phyloP scores from a whole-genome alignment of 2,797 vertebrate species.

The Rhinophrynus dorsalis region DNA sequence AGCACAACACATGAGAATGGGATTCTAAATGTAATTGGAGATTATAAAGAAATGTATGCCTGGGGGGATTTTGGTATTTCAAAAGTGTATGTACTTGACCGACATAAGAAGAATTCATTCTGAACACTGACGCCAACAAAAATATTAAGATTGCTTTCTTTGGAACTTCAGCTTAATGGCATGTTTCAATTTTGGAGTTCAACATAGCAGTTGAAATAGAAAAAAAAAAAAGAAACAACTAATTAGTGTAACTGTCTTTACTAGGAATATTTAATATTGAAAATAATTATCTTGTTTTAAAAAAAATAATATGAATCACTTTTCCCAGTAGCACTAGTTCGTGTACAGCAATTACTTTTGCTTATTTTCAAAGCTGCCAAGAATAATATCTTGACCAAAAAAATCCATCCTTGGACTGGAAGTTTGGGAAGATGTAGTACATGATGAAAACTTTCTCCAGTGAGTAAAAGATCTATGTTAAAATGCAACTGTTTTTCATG shows the following conservation, averaged over 20 bases:
- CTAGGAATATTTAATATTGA: background rate
- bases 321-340: background rate
- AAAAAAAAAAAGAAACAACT: background rate
- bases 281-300: background rate
- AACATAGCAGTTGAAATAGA: background rate
- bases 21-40: slow-evolving; percentile 21
- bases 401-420: too few species aligned
- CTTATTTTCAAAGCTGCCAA: too few species aligned
- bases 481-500: too few species aligned
- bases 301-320: background rate
- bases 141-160: slow-evolving; percentile 30
- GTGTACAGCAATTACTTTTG: too few species aligned
- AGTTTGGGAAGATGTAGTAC: too few species aligned
- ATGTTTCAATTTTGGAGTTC: background rate
- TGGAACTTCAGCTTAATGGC: background rate
- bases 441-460: too few species aligned
- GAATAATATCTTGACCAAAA: too few species aligned
- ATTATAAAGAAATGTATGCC: slow-evolving; percentile 23
- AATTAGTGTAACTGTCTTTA: background rate
- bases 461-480: too few species aligned
- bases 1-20: slow-evolving; percentile 19
- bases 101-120: slow-evolving; percentile 15
- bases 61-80: slow-evolving; percentile 28
- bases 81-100: slow-evolving; percentile 36
- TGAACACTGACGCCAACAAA: slow-evolving; percentile 29